A percentile compares a stretch with the other conserved stretches of the same genome.
These are phyloP conservation scores for Exocentrus adspersus DNA, from an alignment of 2,888 invertebrate genomes.

Conservation along the genomic window DNA sequence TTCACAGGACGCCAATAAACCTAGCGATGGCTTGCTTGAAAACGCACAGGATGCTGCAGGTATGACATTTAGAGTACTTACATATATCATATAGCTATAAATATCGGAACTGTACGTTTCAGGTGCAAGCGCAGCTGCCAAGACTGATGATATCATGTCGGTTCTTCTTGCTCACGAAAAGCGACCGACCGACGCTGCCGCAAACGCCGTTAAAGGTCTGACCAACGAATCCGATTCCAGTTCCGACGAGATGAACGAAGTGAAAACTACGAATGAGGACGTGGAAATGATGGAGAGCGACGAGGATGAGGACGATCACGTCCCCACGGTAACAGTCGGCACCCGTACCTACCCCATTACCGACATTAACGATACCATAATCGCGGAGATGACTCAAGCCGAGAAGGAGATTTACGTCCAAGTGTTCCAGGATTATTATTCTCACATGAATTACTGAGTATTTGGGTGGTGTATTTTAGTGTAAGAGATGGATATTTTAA, in stretches of 20 bases:
- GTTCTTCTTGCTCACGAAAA: constrained; percentile 90
- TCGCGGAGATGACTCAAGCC: constrained; percentile 88
- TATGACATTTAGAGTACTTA: constrained; percentile 12
- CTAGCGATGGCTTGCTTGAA: constrained; percentile 48
- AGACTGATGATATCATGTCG: constrained; percentile 91
- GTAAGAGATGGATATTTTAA: no score
- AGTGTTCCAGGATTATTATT: constrained; percentile 92
- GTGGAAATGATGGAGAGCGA: constrained; percentile 63
- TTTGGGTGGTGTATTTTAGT: no score
- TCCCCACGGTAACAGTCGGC: constrained; percentile 84
- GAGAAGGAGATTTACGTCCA: constrained; percentile 96
- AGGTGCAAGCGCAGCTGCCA: constrained; percentile 62
- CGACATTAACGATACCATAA: constrained; percentile 86
- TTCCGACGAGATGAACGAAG: constrained; percentile 79
- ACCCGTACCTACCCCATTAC: constrained; percentile 82
- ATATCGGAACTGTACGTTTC: neutral
- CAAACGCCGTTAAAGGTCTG: constrained; percentile 72
- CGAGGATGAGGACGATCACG: constrained; percentile 80
- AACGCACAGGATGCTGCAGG: constrained; percentile 29
- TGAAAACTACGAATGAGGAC: constrained; percentile 65
- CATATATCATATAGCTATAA: neutral
- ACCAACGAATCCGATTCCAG: constrained; percentile 79
- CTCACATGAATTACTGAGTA: constrained; percentile 82
- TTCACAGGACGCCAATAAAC: constrained; percentile 63
- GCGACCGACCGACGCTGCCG: constrained; percentile 68